Percentiles rank a stretch among this genome's conserved stretches.
These are phyloP conservation scores for Oreotrochilus melanogaster DNA, from an alignment of 2,113 vertebrate genomes.

Conservation along the genomic window DNA sequence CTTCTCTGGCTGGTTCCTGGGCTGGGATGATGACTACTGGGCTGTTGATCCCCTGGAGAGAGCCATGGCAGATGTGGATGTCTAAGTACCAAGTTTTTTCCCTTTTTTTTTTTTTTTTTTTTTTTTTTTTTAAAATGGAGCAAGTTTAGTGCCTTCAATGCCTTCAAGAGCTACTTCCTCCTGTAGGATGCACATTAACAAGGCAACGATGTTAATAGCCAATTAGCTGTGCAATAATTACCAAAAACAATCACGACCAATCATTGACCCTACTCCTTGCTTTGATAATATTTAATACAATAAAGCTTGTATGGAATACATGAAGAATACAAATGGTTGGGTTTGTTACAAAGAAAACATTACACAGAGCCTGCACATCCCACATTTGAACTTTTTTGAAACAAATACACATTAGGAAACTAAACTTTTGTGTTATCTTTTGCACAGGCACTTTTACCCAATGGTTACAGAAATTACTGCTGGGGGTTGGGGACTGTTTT, in stretches of 20 bases:
- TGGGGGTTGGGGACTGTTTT: not conserved
- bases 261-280: conserved; percentile 38
- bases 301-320: conserved; percentile 71
- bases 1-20: conserved; percentile 97
- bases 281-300: conserved; percentile 77
- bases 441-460: not conserved
- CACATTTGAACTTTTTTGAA: not conserved
- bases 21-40: conserved; percentile 96
- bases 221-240: conserved; percentile 72
- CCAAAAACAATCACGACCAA: conserved; percentile 34
- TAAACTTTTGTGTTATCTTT: not conserved
- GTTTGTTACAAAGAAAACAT: not conserved
- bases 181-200: conserved; percentile 28
- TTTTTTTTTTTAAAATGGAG: not conserved
- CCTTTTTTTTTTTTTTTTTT: too few relatives aligned
- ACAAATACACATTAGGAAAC: not conserved
- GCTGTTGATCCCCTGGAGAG: conserved; percentile 88
- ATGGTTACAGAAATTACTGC: not conserved
- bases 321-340: not conserved
- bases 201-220: conserved; percentile 66
- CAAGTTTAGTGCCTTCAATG: conserved; percentile 50
- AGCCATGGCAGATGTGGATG: conserved; percentile 88
- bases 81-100: conserved; percentile 65
- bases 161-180: conserved; percentile 60
- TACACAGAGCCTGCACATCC: not conserved